Evolutionary conservation across 2,113 vertebrate species (phyloP), one percentile per base, ranked within the genome.

Genomic region (Sinosuthora webbiana): DNA sequence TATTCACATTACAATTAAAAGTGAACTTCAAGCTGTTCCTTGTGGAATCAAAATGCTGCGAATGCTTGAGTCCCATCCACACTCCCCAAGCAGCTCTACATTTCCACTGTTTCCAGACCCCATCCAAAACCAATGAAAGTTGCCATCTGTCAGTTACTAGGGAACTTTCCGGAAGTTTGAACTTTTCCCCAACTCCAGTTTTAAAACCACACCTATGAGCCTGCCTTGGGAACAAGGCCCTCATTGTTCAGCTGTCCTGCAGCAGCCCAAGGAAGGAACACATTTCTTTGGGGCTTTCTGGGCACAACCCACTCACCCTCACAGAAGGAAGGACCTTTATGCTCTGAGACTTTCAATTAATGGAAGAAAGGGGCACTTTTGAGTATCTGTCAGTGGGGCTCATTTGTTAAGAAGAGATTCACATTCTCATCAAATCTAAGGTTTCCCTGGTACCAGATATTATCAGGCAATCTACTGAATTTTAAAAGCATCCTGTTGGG

Each of bases 401-500:
- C 73, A 65, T 57, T 90, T 86, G 68, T 57, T 71, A 84, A 31
- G 70, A 86, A 73, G 65, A 86, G 74, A 94, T 74, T 69, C 81
- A 42, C 5, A 0, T 67, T 89, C 87, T 89, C 90, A 92, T 95
- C 70, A 92, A 85, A 87, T 94, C 90, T 94, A 95, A 90, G 41
- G 85, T 96, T 96, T 96, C 88, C 39, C 45, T 60, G 3, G 1
- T 53, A 91, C 33, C 65, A 62, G 88, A 89, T 93, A 93, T 30
- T 92, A 96, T 96, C 93, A 78, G 67, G 37, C 63, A 90, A 84
- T 31, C 68, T 67, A 82, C 59, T 68, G 70, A 93, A 96, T 92
- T 94, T 92, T 90, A 92, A 94, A 95, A 85, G 88, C 85, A 95
- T 86, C 86, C 70, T 87, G 65, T 44, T 80, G 41, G 21, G n/a